Evolutionary conservation across 2,888 invertebrate genomes (phyloP).

Genomic region (Prostheceraeus crozeri): DNA sequence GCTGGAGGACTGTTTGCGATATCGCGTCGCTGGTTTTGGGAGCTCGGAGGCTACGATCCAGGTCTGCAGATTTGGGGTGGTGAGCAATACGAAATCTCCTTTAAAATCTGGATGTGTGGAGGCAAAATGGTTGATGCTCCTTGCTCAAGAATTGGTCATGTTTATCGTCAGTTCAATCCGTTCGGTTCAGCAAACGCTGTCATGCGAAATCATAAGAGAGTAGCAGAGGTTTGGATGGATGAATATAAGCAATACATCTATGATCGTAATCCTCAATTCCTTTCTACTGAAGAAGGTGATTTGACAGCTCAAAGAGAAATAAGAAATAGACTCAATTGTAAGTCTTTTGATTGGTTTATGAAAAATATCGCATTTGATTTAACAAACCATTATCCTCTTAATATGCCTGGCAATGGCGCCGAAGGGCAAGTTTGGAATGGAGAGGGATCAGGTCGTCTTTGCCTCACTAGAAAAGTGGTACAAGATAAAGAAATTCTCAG

Average conservation of each 20-base stretch:
- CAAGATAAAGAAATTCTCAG: too few relatives aligned
- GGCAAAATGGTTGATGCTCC: slow-evolving; percentile 82
- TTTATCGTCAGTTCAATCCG: slow-evolving; percentile 61
- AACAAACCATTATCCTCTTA: neutral
- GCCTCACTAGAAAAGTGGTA: too few relatives aligned
- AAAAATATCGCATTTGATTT: slow-evolving; percentile 45
- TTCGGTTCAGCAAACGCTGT: slow-evolving; percentile 83
- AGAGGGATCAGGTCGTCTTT: too few relatives aligned
- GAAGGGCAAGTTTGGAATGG: too few relatives aligned
- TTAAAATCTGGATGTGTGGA: slow-evolving; percentile 93
- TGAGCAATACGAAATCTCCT: slow-evolving; percentile 93
- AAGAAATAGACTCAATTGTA: slow-evolving; percentile 71
- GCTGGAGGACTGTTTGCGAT: slow-evolving; percentile 94
- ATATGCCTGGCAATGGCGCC: too few relatives aligned
- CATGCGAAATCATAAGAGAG: slow-evolving; percentile 51
- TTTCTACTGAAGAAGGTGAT: slow-evolving; percentile 69
- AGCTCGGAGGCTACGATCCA: slow-evolving; percentile 69
- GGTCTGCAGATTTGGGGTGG: slow-evolving; percentile 85
- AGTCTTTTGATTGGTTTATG: slow-evolving; percentile 89
- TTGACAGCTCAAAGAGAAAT: slow-evolving; percentile 69
- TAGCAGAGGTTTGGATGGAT: slow-evolving; percentile 98
- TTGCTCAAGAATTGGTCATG: slow-evolving; percentile 81
- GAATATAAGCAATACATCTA: slow-evolving; percentile 83
- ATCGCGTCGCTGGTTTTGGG: slow-evolving; percentile 81
- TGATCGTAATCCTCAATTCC: slow-evolving; percentile 68